phyloP scores from a whole-genome alignment of 1,140 invertebrate species.

The Battus philenor region DNA sequence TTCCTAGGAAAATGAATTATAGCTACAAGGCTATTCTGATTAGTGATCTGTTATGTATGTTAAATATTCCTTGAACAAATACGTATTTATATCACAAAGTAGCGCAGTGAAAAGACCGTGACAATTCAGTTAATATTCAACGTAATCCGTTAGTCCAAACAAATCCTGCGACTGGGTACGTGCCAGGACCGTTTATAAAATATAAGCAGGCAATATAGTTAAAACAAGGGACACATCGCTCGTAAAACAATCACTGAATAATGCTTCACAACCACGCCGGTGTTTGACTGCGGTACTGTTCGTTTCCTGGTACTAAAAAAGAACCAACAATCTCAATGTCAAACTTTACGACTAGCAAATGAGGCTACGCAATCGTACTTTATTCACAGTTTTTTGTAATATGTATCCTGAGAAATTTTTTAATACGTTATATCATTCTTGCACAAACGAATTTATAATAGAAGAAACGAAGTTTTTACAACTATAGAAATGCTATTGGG shows the following conservation, averaged over 20 bases:
- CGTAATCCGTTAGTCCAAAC: slow-evolving; percentile 44
- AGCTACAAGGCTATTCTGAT: too few relatives aligned
- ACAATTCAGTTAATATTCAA: slow-evolving; percentile 39
- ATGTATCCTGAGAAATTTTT: too few relatives aligned
- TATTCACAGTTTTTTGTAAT: too few relatives aligned
- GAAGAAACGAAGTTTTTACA: too few relatives aligned
- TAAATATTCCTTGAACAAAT: too few relatives aligned
- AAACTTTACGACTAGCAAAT: slow-evolving; percentile 54
- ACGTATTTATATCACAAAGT: slow-evolving; percentile 26
- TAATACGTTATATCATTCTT: too few relatives aligned
- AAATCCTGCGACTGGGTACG: slow-evolving; percentile 35
- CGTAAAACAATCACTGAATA: slow-evolving; percentile 36
- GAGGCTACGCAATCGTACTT: too few relatives aligned
- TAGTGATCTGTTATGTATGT: too few relatives aligned
- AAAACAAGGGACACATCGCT: slow-evolving; percentile 28
- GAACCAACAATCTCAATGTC: slow-evolving; percentile 66
- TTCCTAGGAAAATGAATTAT: background rate
- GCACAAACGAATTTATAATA: too few relatives aligned
- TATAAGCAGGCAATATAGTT: slow-evolving; percentile 25
- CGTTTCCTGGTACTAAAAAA: slow-evolving; percentile 63
- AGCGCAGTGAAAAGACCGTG: too few relatives aligned
- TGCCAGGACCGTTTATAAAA: slow-evolving; percentile 47
- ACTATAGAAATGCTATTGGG: too few relatives aligned
- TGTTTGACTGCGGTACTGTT: slow-evolving; percentile 42
- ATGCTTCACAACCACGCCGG: slow-evolving; percentile 40